These are phyloP conservation scores for Hyla sarda DNA, from an alignment of 2,113 vertebrate species.

Conservation along the genomic window DNA sequence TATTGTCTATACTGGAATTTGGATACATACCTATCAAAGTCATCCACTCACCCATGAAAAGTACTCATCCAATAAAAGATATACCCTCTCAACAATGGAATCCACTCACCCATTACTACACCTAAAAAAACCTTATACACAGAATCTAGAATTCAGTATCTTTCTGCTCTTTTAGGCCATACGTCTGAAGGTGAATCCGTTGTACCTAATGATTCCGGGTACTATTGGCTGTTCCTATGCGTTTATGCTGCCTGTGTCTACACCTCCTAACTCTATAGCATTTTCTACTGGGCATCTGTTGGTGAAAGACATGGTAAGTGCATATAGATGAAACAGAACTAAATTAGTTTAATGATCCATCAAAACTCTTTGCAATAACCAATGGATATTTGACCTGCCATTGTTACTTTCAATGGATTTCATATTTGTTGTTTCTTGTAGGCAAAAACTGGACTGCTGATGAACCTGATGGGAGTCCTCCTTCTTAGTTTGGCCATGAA, in stretches of 20 bases:
- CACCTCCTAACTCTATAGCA: conserved; percentile 97
- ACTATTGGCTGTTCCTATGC: conserved; percentile 90
- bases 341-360: not conserved
- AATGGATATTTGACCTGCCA: too few relatives aligned
- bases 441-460: conserved; percentile 91
- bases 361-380: not conserved
- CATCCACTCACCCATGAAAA: not conserved
- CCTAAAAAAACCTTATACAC: not conserved
- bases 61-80: not conserved
- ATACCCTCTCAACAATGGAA: not conserved
- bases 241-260: conserved; percentile 96
- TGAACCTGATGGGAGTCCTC: conserved; percentile 92
- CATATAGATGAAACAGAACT: not conserved
- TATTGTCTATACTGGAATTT: too few relatives aligned
- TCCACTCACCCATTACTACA: not conserved
- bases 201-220: conserved; percentile 95
- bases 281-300: conserved; percentile 93
- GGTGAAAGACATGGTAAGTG: conserved; percentile 95
- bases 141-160: not conserved
- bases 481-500: conserved; percentile 91
- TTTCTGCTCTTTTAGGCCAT: conserved; percentile 77
- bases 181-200: conserved; percentile 84
- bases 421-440: conserved; percentile 66
- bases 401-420: not conserved
- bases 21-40: not conserved